A percentile compares a stretch with the other conserved stretches of the same genome.
Evolutionary conservation across 2,113 vertebrate genomes (phyloP).

Genomic region (Sylvilagus bachmani): DNA sequence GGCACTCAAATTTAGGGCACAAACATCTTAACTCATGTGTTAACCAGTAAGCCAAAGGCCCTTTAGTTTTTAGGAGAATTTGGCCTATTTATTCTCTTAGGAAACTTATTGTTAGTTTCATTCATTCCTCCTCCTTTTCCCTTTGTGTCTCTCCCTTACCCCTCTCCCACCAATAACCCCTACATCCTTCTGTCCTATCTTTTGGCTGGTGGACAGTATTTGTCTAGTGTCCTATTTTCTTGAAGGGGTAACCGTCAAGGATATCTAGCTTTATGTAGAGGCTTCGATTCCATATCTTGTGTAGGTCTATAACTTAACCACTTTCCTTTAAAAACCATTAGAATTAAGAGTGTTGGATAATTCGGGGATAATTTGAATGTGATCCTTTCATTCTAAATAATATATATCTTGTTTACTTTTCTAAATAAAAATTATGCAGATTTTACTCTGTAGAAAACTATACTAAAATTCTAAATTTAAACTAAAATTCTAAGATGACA

Average conservation of each 20-base stretch:
- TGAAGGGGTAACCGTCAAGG: background rate
- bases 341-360: background rate
- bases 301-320: background rate
- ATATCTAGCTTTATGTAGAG: background rate
- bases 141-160: fast-evolving
- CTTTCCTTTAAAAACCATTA: background rate
- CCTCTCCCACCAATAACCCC: too few relatives aligned
- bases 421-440: slow-evolving; percentile 29
- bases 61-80: background rate
- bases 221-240: background rate
- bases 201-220: background rate
- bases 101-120: background rate
- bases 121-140: too few relatives aligned
- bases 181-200: background rate
- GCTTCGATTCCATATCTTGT: background rate
- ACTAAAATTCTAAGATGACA: background rate
- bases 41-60: background rate
- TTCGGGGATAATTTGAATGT: background rate
- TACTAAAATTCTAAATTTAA: slow-evolving; percentile 47
- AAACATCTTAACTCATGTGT: background rate
- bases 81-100: background rate
- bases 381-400: slow-evolving; percentile 41
- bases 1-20: too few relatives aligned
- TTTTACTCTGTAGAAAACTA: slow-evolving; percentile 35
- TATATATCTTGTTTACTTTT: background rate